phyloP scores from a whole-genome alignment of 1,140 invertebrate genomes.

The Drosophila pallidifrons region DNA sequence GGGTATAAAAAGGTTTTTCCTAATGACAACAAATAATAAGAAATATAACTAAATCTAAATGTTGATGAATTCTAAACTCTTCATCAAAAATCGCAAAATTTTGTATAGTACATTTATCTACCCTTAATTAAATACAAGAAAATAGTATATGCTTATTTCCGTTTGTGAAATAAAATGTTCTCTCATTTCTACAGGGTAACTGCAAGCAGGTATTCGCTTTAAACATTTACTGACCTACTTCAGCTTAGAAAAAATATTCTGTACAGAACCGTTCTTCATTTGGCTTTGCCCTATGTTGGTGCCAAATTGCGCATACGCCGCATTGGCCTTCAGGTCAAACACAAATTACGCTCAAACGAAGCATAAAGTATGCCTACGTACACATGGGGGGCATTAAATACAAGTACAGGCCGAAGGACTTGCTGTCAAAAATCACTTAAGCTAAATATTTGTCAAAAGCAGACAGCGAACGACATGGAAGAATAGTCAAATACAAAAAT shows the following conservation, averaged over 20 bases:
- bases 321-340: slow-evolving; percentile 57
- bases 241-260: background rate
- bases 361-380: slow-evolving; percentile 59
- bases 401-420: slow-evolving; percentile 10
- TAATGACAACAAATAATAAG: too few species aligned
- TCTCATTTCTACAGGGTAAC: background rate
- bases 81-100: too few species aligned
- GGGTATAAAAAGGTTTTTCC: too few species aligned
- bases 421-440: slow-evolving; percentile 79
- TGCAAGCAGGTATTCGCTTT: background rate
- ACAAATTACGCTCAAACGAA: slow-evolving; percentile 65
- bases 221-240: slow-evolving; percentile 20
- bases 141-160: too few species aligned
- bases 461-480: slow-evolving; percentile 37
- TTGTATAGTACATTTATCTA: too few species aligned
- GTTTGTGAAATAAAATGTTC: background rate
- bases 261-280: slow-evolving; percentile 26
- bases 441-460: slow-evolving; percentile 73
- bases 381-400: slow-evolving; percentile 22
- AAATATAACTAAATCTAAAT: too few species aligned
- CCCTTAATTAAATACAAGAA: too few species aligned
- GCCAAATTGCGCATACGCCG: slow-evolving; percentile 72
- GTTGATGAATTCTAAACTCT: too few species aligned
- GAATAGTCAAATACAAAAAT: slow-evolving; percentile 59
- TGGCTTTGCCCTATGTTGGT: slow-evolving; percentile 32